phyloP scores from a whole-genome alignment of 2,113 vertebrate species.

The Zosterops japonicus region DNA sequence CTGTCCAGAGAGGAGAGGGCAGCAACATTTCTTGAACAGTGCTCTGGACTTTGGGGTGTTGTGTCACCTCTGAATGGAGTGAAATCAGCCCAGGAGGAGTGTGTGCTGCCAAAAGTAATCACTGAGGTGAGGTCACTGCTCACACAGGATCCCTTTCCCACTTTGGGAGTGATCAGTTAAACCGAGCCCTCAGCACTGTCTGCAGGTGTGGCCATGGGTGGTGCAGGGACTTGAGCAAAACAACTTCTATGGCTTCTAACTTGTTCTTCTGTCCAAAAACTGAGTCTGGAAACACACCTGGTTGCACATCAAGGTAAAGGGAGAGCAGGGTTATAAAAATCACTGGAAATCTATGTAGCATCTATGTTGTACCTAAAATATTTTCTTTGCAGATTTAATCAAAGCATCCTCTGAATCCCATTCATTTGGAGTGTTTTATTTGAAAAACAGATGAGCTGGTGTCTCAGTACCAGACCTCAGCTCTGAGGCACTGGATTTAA shows the following conservation, averaged over 20 bases:
- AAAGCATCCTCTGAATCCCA: background rate
- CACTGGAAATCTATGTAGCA: background rate
- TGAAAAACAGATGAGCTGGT: background rate
- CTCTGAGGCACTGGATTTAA: background rate
- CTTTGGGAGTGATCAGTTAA: background rate
- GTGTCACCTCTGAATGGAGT: background rate
- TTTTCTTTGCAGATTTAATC: background rate
- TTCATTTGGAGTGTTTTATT: background rate
- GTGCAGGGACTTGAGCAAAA: background rate
- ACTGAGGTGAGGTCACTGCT: background rate
- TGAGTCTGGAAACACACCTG: background rate
- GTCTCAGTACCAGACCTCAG: background rate
- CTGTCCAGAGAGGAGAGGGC: background rate
- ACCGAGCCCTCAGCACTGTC: background rate
- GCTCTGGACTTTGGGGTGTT: background rate
- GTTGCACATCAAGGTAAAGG: background rate
- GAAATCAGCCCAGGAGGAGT: background rate
- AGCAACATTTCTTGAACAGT: background rate
- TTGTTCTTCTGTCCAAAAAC: background rate
- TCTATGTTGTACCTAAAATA: background rate
- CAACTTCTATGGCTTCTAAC: background rate
- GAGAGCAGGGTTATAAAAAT: background rate
- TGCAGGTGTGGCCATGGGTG: fast-evolving
- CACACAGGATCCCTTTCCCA: background rate
- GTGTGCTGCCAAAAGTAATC: background rate